Evolutionary conservation across 2,888 invertebrate species (phyloP), one percentile per base, ranked within the genome.

Genomic region (Galeruca laticollis): DNA sequence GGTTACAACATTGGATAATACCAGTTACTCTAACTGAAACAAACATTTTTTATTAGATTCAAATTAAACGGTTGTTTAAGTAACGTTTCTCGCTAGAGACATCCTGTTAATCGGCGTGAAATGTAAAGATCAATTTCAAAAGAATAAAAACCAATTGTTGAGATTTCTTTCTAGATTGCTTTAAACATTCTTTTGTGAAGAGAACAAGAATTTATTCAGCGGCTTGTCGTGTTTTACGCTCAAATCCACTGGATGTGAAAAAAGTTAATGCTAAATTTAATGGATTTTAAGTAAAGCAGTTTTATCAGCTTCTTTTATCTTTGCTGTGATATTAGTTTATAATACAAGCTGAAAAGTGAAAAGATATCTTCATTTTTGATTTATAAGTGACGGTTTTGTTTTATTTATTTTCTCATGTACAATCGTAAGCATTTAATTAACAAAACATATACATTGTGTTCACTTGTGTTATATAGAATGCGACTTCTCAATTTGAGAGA

Each of bases 191-290:
- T 56, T 56, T 64, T 64, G 56, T 64, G 40, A 21, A 37, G 40
- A 63, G 52, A 40, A 33, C 11, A 52, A 56, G 56, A 64, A 56
- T 40, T 56, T 64, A 43, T 43, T 21, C 35, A 54, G 56, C 54
- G 64, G 64, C 56, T 64, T 56, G 21, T 56, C 54, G 64, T 43
- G 31, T 64, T 64, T 64, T 64, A 64, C 43, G 56, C 43, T 43
- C 56, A 56, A 56, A 64, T 54, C 62, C 52, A 10, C 52, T 40
- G 37, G 11, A 40, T 21, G 35, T 18, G 26, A 54, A 61, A 63
- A 63, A 63, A 35, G 20, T 35, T 21, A 15, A 35, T 31, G 11
- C 35, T 35, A 35, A 15, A 57, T 57, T 21, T 21, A 57, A 57
- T 57, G 54, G 31, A 54, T 33, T 54, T 54, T 33, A n/a, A 15